Evolutionary conservation across 1,140 invertebrate species (phyloP).

Genomic region (Alviniconcha marisindica): DNA sequence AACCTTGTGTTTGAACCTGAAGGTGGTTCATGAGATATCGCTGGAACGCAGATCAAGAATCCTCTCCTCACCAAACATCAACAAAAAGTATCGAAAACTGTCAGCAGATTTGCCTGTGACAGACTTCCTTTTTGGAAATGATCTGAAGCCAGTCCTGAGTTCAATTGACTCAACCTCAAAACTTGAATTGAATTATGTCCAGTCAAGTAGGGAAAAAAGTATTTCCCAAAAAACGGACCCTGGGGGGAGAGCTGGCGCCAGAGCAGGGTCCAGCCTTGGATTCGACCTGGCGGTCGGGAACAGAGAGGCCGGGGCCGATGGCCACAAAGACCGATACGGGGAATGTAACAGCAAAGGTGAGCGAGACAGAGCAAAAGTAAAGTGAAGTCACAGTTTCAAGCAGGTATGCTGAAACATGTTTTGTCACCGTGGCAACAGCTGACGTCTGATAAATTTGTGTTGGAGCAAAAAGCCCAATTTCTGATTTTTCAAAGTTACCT

Average conservation of each 20-base stretch:
- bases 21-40: background rate
- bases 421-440: background rate
- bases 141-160: background rate
- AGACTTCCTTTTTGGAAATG: background rate
- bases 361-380: background rate
- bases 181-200: background rate
- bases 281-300: background rate
- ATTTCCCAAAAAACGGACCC: background rate
- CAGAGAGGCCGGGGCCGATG: background rate
- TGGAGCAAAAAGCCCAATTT: background rate
- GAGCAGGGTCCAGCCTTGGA: background rate
- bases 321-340: background rate
- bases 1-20: background rate
- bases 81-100: background rate
- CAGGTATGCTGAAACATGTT: background rate
- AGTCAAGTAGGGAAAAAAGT: background rate
- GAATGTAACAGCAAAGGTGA: background rate
- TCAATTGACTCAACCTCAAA: background rate
- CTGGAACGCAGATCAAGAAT: background rate
- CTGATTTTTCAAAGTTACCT: background rate
- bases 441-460: background rate
- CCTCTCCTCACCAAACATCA: background rate
- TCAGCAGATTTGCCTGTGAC: background rate
- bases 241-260: background rate
- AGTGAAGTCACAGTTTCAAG: background rate